Percentiles rank a stretch among this genome's conserved stretches.
Conservation (phyloP, 64 coral and sea anemone genomes). For the Anthopleura sola region DNA sequence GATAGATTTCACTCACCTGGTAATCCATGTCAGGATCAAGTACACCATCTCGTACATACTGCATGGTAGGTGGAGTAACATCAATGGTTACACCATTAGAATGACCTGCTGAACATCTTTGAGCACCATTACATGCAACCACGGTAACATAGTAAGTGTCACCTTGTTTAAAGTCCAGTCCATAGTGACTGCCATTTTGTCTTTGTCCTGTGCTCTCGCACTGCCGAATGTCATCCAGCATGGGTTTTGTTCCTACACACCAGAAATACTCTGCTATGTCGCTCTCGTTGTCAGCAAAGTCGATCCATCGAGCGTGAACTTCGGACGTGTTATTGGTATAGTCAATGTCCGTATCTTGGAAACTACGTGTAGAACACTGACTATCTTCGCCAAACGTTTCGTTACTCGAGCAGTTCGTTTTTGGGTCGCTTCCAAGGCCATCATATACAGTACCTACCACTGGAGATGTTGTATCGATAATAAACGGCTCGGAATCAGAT, state of each 20-base stretch:
- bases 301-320: constrained; percentile 89
- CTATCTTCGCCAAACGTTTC: constrained; percentile 81
- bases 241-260: constrained; percentile 77
- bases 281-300: constrained; percentile 90
- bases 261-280: constrained; percentile 89
- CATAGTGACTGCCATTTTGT: constrained; percentile 71
- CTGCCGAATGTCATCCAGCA: constrained; percentile 61
- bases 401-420: constrained; percentile 70
- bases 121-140: constrained; percentile 88
- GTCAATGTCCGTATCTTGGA: constrained; percentile 92
- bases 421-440: constrained; percentile 81
- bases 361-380: constrained; percentile 89
- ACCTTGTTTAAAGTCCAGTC: constrained; percentile 51
- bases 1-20: constrained; percentile 51
- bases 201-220: constrained; percentile 78
- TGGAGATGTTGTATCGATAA: constrained; percentile 72
- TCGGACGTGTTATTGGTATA: constrained; percentile 82
- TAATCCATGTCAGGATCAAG: constrained; percentile 96
- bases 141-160: constrained; percentile 76
- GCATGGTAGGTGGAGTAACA: constrained; percentile 74
- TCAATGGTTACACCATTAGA: constrained; percentile 86
- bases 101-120: constrained; percentile 75
- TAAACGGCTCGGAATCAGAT: constrained; percentile 41
- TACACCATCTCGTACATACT: constrained; percentile 96
- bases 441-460: constrained; percentile 74